Base-by-base conservation (phyloP, 2,797 vertebrate species). In the Falco peregrinus region DNA sequence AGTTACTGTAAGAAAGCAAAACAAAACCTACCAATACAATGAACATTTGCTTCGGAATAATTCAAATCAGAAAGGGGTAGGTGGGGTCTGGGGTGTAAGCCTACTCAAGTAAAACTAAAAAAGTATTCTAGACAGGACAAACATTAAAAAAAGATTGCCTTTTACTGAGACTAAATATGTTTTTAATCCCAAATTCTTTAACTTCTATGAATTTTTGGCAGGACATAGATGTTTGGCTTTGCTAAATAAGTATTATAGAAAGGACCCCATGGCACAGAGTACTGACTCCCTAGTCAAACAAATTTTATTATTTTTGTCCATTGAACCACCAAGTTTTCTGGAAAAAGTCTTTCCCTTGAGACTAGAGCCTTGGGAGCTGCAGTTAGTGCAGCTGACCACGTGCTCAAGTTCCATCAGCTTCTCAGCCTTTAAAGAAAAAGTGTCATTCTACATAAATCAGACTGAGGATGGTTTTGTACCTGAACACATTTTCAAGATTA, bases 181-280 rank as follows among this genome's bases (percentile, higher is more conserved):
- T 89, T 93, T 73, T 59, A 67, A n/a, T 70, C 20, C 20, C 56
- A 65, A 95, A 56, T 79, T 82, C 71, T 84, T 93, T 84, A 88
- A 78, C 28, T 84, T 73, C 51, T 47, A 50, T 61, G 33, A 53
- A 43, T 60, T 94, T 92, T 78, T 92, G 84, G 84, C 80, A 95
- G 74, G 92, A 87, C 50, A 51, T 0, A 76, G 43, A 65, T 59
- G 17, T 33, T 70, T 77, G 56, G 19, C 26, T 94, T 16, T 31
- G 41, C 48, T 80, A 71, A 77, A 8, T 45, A 84, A 82, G 56
- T 25, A 50, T 35, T 94, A 85, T 2, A 94, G 75, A 83, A 79
- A 79, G 89, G 39, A 60, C 89, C 51, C 69, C 1, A 1, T 59
- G 39, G 64, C 77, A 90, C 64, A 93, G 48, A 89, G 83, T 68